Evolutionary conservation across 2,797 vertebrate genomes (phyloP).

Genomic region (Malurus leucopterus): DNA sequence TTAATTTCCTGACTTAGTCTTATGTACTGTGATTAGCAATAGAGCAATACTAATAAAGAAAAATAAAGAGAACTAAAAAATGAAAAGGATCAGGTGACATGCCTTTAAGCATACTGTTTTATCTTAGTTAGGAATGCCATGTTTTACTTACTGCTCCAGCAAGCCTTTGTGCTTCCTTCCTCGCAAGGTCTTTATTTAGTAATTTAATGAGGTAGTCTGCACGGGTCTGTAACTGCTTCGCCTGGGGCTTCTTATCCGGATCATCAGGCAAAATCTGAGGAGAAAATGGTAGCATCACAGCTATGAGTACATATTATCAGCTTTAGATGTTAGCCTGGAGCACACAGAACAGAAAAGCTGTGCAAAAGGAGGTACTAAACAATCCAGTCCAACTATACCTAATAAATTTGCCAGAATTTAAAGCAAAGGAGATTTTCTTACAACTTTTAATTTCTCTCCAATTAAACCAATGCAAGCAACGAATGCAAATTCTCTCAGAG

Average conservation of each 20-base stretch:
- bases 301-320: neutral
- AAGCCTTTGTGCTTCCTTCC: conserved; percentile 91
- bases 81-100: neutral
- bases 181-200: conserved; percentile 92
- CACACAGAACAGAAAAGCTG: neutral
- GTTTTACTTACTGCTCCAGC: conserved; percentile 83
- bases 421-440: neutral
- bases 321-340: neutral
- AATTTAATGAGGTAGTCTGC: conserved; percentile 99
- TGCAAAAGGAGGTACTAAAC: neutral
- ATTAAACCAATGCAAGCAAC: neutral
- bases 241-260: conserved; percentile 98
- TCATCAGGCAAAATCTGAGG: conserved; percentile 94
- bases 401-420: neutral
- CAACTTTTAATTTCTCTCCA: neutral
- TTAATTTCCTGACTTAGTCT: neutral
- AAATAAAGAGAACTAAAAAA: neutral
- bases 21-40: neutral
- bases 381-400: neutral
- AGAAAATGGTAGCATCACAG: neutral
- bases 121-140: neutral
- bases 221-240: conserved; percentile 96
- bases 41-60: neutral
- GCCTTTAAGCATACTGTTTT: neutral
- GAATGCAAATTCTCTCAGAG: neutral